A percentile compares a stretch with the other conserved stretches of the same genome.
Conservation (phyloP, 1,140 invertebrate genomes). For the Brachionus rotundiformis region DNA sequence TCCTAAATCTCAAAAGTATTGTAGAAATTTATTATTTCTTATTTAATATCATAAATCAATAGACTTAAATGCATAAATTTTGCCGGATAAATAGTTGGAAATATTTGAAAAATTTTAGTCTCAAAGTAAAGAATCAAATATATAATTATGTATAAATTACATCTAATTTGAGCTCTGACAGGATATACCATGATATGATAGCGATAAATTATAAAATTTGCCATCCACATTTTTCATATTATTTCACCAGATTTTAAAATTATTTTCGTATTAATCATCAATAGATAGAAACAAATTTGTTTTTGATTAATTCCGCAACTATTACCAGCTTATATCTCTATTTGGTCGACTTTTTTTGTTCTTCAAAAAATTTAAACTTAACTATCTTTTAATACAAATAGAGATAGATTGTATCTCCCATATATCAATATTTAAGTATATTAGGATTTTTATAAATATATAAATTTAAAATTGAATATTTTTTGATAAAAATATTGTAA, state of each 20-base stretch:
- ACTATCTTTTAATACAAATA: too few species aligned
- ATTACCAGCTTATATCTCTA: too few species aligned
- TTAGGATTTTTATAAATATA: too few species aligned
- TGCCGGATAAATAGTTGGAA: not conserved
- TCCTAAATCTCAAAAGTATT: not conserved
- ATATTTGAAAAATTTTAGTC: not conserved
- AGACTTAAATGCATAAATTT: slow-evolving; percentile 10
- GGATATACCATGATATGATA: not conserved
- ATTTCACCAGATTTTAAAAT: not conserved
- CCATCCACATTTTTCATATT: not conserved
- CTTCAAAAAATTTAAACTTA: too few species aligned
- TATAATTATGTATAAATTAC: not conserved
- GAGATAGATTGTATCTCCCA: too few species aligned
- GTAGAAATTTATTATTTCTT: not conserved
- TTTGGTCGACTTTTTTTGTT: not conserved
- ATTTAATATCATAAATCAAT: slow-evolving; percentile 17
- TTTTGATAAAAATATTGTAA: too few species aligned
- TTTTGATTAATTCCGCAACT: too few species aligned
- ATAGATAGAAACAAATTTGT: not conserved
- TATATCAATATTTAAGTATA: too few species aligned
- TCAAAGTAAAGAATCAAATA: not conserved
- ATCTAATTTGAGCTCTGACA: not conserved
- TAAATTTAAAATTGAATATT: too few species aligned
- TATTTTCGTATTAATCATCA: not conserved
- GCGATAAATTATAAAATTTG: not conserved